These are phyloP conservation scores for Hemiscyllium ocellatum DNA, from an alignment of 2,113 vertebrate species.

Conservation along the genomic window DNA sequence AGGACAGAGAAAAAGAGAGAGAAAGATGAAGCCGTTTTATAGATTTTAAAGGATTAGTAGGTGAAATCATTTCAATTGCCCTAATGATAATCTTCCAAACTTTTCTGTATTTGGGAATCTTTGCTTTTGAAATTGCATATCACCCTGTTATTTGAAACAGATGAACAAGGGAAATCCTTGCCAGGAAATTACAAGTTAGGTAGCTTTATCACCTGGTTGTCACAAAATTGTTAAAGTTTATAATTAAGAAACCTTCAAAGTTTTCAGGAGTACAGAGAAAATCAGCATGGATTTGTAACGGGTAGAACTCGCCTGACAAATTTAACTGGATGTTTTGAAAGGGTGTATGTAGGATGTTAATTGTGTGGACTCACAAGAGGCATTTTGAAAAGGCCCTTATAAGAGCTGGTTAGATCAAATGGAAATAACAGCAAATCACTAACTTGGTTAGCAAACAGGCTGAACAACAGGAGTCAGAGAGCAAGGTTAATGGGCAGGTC, in stretches of 20 bases:
- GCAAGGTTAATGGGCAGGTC: not conserved
- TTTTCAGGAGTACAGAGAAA: not conserved
- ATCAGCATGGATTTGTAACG: not conserved
- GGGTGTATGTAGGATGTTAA: not conserved
- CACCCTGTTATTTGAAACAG: not conserved
- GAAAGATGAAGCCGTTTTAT: not conserved
- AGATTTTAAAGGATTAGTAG: not conserved
- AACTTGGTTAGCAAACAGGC: not conserved
- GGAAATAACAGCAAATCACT: not conserved
- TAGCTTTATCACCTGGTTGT: not conserved
- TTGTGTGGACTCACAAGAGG: not conserved
- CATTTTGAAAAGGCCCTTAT: not conserved
- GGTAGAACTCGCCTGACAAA: not conserved
- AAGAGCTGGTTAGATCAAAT: not conserved
- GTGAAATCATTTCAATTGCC: not conserved
- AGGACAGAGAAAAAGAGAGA: not conserved
- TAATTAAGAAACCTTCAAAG: not conserved
- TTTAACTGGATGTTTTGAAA: not conserved
- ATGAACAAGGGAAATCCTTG: not conserved
- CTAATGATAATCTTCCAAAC: not conserved
- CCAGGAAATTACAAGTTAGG: not conserved
- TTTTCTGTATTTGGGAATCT: not conserved
- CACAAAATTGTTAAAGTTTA: not conserved
- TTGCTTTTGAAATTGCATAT: not conserved
- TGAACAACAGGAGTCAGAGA: not conserved